phyloP scores from a whole-genome alignment of 2,113 vertebrate genomes.

The Phyllostomus hastatus region DNA sequence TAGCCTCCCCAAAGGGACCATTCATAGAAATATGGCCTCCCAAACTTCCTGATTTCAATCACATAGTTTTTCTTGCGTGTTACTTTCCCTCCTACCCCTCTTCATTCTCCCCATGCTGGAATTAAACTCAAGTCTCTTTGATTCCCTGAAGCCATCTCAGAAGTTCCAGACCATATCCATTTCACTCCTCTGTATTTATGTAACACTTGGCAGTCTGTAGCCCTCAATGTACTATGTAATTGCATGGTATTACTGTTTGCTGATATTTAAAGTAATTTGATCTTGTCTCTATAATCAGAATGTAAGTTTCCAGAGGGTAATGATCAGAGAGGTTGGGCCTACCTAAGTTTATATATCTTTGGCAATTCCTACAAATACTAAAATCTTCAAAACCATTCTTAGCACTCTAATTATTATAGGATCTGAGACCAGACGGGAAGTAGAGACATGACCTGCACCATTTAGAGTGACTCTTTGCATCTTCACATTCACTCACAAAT shows the following conservation, averaged over 20 bases:
- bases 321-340: not conserved
- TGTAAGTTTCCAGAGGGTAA: not conserved
- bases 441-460: not conserved
- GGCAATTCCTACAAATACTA: not conserved
- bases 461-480: not conserved
- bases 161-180: not conserved
- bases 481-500: not conserved
- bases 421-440: not conserved
- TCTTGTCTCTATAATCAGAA: not conserved
- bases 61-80: not conserved
- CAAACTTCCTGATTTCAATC: not conserved
- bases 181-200: not conserved
- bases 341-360: slow-evolving; percentile 9
- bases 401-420: not conserved
- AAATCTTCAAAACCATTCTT: slow-evolving; percentile 28
- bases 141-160: not conserved
- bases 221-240: not conserved
- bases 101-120: not conserved
- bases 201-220: not conserved
- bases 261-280: not conserved
- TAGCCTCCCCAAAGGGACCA: not conserved
- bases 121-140: not conserved
- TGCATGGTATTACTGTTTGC: not conserved
- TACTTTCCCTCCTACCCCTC: not conserved
- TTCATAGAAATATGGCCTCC: not conserved